Evolutionary conservation across 53 echinoderm and acorn worm genomes (phyloP).

Genomic region (Crossaster papposus): DNA sequence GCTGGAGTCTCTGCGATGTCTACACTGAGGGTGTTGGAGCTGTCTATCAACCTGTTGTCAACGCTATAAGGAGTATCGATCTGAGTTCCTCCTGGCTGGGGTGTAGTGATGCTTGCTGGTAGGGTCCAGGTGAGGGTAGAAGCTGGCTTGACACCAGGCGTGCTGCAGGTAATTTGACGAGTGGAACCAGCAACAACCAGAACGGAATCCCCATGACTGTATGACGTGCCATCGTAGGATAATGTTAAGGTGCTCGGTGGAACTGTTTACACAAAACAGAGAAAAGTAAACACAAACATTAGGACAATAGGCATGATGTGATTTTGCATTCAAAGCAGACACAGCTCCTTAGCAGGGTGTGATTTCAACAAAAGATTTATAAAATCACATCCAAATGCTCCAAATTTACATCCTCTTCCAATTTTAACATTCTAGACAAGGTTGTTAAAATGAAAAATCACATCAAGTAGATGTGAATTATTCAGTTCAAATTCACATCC

Average conservation of each 20-base stretch:
- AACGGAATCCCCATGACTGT: background rate
- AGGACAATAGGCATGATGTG: no score
- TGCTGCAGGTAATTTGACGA: background rate
- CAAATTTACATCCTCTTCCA: no score
- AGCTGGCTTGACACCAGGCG: constrained; percentile 13
- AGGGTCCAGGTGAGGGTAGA: constrained; percentile 10
- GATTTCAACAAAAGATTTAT: no score
- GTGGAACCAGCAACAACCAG: background rate
- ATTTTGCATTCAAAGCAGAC: no score
- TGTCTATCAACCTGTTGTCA: constrained; percentile 17
- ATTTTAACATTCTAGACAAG: no score
- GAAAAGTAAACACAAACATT: no score
- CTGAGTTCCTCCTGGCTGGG: background rate
- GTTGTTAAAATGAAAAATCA: no score
- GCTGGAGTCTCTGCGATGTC: background rate
- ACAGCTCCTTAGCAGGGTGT: no score
- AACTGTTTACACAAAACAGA: background rate
- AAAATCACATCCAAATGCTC: no score
- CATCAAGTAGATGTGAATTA: no score
- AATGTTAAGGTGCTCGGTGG: constrained; percentile 2
- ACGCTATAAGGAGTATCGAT: background rate
- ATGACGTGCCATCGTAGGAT: background rate
- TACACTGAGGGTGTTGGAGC: background rate
- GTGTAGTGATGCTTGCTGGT: background rate
- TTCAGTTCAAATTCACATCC: no score